These are phyloP conservation scores for Xiphophorus maculatus DNA, from an alignment of 2,113 vertebrate genomes.

Conservation along the genomic window DNA sequence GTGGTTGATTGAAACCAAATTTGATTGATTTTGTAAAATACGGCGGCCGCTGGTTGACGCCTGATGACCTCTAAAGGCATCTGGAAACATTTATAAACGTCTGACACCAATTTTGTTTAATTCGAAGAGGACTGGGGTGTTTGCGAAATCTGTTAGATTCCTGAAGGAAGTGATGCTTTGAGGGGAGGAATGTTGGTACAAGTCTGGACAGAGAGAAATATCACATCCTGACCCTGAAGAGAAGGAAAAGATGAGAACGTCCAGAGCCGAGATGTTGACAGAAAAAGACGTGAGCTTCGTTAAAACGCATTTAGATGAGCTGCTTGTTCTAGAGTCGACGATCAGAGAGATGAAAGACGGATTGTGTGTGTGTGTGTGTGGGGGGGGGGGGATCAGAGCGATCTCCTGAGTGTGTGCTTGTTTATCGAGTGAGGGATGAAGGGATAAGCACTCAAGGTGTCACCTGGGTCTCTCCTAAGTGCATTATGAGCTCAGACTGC, in stretches of 20 bases:
- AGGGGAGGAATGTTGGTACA: slow-evolving; percentile 69
- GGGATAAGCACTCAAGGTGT: slow-evolving; percentile 65
- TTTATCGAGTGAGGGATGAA: slow-evolving; percentile 61
- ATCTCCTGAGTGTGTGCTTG: slow-evolving; percentile 11
- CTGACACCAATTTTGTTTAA: too few relatives aligned
- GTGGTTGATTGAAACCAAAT: too few relatives aligned
- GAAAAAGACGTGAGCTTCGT: not conserved
- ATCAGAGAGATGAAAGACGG: not conserved
- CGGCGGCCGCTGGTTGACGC: too few relatives aligned
- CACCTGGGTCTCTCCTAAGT: slow-evolving; percentile 70
- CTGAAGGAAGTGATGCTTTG: slow-evolving; percentile 11
- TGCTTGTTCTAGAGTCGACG: not conserved
- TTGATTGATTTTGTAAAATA: too few relatives aligned
- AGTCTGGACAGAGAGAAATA: slow-evolving; percentile 60
- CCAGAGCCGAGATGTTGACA: not conserved
- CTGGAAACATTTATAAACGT: too few relatives aligned
- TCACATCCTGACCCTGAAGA: slow-evolving; percentile 41
- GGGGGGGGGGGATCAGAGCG: slow-evolving; percentile 14
- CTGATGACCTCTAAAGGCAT: too few relatives aligned
- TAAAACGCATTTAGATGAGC: not conserved
- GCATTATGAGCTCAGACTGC: slow-evolving; percentile 74
- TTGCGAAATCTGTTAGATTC: not conserved
- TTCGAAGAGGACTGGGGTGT: not conserved
- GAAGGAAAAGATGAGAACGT: not conserved
- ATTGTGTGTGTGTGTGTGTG: not conserved